Conservation (phyloP, 2,888 invertebrate species). For the Microctonus hyperodae region DNA sequence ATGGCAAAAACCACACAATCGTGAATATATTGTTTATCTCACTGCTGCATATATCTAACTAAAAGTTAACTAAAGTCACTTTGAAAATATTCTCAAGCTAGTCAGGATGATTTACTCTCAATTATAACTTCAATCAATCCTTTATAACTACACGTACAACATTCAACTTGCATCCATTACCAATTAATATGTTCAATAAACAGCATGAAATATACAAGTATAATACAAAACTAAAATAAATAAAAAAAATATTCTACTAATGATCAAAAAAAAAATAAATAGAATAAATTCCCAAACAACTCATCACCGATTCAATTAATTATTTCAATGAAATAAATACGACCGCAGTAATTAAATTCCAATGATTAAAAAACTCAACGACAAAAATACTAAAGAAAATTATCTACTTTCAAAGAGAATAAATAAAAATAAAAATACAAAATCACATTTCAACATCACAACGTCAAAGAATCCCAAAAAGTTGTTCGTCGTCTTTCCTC, state of each 20-base stretch:
- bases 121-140: slow-evolving; percentile 17
- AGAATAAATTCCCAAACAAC: slow-evolving; percentile 1
- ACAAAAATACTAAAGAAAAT: neutral
- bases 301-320: slow-evolving; percentile 25
- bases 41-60: neutral
- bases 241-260: slow-evolving; percentile 12
- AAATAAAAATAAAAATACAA: neutral
- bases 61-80: slow-evolving; percentile 20
- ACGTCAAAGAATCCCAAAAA: slow-evolving; percentile 17
- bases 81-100: slow-evolving; percentile 27
- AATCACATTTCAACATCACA: slow-evolving; percentile 11
- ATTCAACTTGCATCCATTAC: slow-evolving; percentile 2
- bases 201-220: neutral
- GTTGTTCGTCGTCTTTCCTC: neutral
- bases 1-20: slow-evolving; percentile 4
- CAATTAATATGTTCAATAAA: slow-evolving; percentile 4
- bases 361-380: slow-evolving; percentile 7
- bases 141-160: slow-evolving; percentile 9
- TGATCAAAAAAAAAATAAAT: slow-evolving; percentile 5
- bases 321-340: neutral
- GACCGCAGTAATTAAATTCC: slow-evolving; percentile 15
- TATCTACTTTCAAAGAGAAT: neutral
- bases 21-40: neutral
- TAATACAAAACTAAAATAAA: neutral
- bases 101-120: slow-evolving; percentile 30